Evolutionary conservation across 1,140 invertebrate species (phyloP), one percentile per base, ranked within the genome.

Genomic region (Zaprionus tsacasi): DNA sequence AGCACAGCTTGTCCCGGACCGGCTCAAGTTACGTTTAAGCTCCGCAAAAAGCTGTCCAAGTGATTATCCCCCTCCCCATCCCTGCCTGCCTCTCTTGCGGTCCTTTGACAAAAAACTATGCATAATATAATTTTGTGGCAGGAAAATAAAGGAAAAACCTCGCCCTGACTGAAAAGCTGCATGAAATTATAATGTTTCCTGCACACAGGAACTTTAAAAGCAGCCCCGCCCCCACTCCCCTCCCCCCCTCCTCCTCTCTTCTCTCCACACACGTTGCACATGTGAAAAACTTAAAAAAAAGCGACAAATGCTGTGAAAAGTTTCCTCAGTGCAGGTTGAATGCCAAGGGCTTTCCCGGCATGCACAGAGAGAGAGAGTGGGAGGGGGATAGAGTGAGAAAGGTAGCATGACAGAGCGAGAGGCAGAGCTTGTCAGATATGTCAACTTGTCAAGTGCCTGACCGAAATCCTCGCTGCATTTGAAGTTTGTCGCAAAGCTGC

Each of bases 181-280:
- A 73, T 70, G 56, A 59, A 82, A 56, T 75, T 55, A 58, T 55
- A 58, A 66, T 72, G 66, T 70, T 78, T 69, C 54, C 70, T 52
- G 55, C 60, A 69, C 65, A 80, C 77, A 63, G 36, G 55, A 69
- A 70, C 50, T 4, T 33, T 33, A 43, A 59, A 12, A 12, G 17
- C 30, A 13, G 7, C 13, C 7, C 40, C 38, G 0, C 13, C 11
- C 12, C 3, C 38, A 6, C 13, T 0, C 33, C 17, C 43, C 33
- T 30, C 43, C 30, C 6, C 8, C 25, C 3, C 27, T 5, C 12
- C 8, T 6, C 8, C 12, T 15, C 7, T 30, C 33, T 25, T n/a
- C 10, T 43, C 7, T 30, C 33, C 21, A 10, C 13, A 4, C n/a
- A 48, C n/a, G 27, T 38, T 35, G n/a, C 63, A 66, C 63, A 66